A percentile compares a stretch with the other conserved stretches of the same genome.
These are phyloP conservation scores for Arrhopalites spinosus DNA, from an alignment of 2,888 invertebrate genomes.

Conservation along the genomic window DNA sequence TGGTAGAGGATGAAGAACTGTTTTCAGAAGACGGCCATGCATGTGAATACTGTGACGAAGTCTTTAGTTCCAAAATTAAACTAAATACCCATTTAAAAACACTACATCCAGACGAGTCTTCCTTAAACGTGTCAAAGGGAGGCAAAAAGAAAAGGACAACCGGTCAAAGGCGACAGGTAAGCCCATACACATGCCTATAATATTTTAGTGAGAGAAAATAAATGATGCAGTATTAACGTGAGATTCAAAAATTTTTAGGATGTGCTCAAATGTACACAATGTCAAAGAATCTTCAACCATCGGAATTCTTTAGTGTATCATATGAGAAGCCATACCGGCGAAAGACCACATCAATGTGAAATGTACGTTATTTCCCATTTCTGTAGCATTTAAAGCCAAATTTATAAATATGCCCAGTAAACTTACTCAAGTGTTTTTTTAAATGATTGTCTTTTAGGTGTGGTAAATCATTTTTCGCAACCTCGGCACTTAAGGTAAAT, in stretches of 20 bases:
- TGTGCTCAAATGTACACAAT: conserved; percentile 68
- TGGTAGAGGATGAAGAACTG: conserved; percentile 21
- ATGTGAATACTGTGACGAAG: conserved; percentile 58
- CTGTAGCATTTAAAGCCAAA: too few relatives aligned
- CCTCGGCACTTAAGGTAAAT: conserved; percentile 75
- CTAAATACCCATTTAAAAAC: conserved; percentile 55
- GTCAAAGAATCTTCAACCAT: conserved; percentile 76
- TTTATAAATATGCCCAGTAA: too few relatives aligned
- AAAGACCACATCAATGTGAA: conserved; percentile 73
- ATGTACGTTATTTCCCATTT: conserved; percentile 59
- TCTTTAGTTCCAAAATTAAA: conserved; percentile 55
- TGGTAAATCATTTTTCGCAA: conserved; percentile 81
- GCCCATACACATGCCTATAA: too few relatives aligned
- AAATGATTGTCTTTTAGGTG: too few relatives aligned
- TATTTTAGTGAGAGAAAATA: too few relatives aligned
- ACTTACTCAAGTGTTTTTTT: too few relatives aligned
- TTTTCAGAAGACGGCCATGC: conserved; percentile 57
- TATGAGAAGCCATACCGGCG: conserved; percentile 76
- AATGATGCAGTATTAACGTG: too few relatives aligned
- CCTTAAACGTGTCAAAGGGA: background rate
- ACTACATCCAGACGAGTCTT: conserved; percentile 51
- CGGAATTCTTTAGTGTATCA: conserved; percentile 85
- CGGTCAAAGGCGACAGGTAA: conserved; percentile 59
- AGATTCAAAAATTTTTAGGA: too few relatives aligned
- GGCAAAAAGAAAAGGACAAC: conserved; percentile 56